phyloP scores from a whole-genome alignment of 2,888 invertebrate genomes.

The Teinopalpus imperialis region DNA sequence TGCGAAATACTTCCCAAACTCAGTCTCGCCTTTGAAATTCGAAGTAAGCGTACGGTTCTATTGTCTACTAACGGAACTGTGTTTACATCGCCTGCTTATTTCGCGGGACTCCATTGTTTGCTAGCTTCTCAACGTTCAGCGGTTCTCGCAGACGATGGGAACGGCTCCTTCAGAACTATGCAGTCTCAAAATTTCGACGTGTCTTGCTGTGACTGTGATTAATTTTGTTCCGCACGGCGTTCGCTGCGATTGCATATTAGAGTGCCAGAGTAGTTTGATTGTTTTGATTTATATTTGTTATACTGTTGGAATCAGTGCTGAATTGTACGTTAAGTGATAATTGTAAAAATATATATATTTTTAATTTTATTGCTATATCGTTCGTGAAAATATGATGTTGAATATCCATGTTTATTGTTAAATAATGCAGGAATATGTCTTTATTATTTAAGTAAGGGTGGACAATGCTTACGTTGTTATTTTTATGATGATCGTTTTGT shows the following conservation, averaged over 20 bases:
- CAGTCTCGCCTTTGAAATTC: conserved; percentile 5
- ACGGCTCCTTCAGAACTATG: conserved; percentile 5
- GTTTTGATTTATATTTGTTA: conserved; percentile 6
- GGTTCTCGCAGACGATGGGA: not conserved
- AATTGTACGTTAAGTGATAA: too few species aligned
- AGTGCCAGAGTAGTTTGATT: not conserved
- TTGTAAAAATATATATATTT: too few species aligned
- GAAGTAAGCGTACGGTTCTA: conserved; percentile 1
- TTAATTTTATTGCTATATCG: too few species aligned
- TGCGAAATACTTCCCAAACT: not conserved
- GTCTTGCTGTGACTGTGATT: conserved; percentile 2
- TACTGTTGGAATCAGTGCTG: too few species aligned
- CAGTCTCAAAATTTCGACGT: conserved; percentile 11
- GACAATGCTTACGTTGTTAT: too few species aligned
- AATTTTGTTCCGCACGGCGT: conserved; percentile 5
- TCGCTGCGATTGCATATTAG: not conserved
- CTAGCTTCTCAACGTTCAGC: conserved; percentile 2
- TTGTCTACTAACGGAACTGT: not conserved
- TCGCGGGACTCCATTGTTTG: not conserved
- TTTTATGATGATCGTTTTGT: too few species aligned
- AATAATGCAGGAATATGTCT: too few species aligned
- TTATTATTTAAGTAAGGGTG: too few species aligned
- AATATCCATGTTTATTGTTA: too few species aligned
- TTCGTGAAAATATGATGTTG: too few species aligned
- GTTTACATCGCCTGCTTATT: conserved; percentile 3